Evolutionary conservation across 2,888 invertebrate genomes (phyloP), one percentile per base, ranked within the genome.

Genomic region (Mylabris sibirica): DNA sequence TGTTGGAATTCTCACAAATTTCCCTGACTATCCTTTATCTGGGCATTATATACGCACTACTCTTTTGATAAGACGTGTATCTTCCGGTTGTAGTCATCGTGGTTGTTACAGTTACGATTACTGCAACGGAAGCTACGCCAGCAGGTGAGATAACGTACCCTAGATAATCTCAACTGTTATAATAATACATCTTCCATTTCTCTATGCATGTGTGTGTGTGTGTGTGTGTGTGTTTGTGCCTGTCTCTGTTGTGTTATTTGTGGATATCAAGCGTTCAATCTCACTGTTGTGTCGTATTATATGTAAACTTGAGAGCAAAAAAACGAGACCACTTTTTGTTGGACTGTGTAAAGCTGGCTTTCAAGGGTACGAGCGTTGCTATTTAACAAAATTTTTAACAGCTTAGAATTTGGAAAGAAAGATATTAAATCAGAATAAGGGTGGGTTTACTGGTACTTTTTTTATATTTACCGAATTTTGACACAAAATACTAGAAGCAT

Each of bases 121-220:
- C 35, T 65, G 67, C 62, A 70, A 67, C 70, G 73, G 72, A 73
- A 75, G 72, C 68, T 72, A 70, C 71, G 63, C 72, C 73, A 57
- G 57, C 57, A 73, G 75, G 74, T 74, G 73, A 72, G 70, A 69
- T 72, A 73, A 67, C 63, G 69, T 63, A 63, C 41, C 17, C 63
- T 63, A 71, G 69, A 73, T 72, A 68, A 73, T 75, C 72, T 70
- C 72, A 49, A 73, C 67, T 71, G 69, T 73, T 71, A 68, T 68
- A 69, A 68, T 30, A 30, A 38, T 35, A 35, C 35, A 9, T 38
- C 69, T 66, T n/a, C 62, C 63, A 65, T 65, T 41, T 66, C 62
- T 68, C n/a, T 66, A 34, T 30, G 30, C 8, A 30, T 30, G 30
- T 30, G 30, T 30, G n/a, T 30, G 8, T 30, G 4, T 30, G 30